phyloP scores from a whole-genome alignment of 2,888 invertebrate species.

The Campopleginae sp. region DNA sequence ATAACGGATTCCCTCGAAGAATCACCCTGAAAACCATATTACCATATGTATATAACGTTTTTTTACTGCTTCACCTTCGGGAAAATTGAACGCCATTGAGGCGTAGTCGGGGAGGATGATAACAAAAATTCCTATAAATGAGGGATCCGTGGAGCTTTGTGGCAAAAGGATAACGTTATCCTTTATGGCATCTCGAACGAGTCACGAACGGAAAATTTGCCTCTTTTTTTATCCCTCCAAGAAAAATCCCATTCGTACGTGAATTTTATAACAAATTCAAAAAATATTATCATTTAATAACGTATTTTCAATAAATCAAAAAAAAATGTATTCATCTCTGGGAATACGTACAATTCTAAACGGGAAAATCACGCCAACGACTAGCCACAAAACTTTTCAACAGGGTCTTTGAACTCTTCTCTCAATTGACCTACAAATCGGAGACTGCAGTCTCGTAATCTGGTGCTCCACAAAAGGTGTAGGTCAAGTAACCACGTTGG shows the following conservation, averaged over 20 bases:
- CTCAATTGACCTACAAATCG: constrained; percentile 16
- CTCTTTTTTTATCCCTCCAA: not conserved
- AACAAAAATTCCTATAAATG: constrained; percentile 31
- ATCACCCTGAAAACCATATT: not conserved
- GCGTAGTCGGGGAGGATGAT: not conserved
- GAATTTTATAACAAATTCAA: not conserved
- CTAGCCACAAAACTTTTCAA: not conserved
- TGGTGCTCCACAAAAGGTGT: constrained; percentile 7
- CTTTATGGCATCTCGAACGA: constrained; percentile 20
- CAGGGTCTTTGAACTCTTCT: not conserved
- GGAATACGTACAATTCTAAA: not conserved
- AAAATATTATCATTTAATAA: not conserved
- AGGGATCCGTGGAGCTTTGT: constrained; percentile 27
- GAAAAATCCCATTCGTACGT: constrained; percentile 18
- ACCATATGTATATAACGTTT: constrained; percentile 22
- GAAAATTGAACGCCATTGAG: constrained; percentile 21
- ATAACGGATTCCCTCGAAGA: constrained; percentile 25
- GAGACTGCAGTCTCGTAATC: constrained; percentile 10
- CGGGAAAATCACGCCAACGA: not conserved
- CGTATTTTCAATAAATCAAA: not conserved
- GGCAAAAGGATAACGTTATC: constrained; percentile 7
- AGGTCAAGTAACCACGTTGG: not conserved
- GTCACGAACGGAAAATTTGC: constrained; percentile 17
- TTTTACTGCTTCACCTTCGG: not conserved
- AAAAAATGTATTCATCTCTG: not conserved